phyloP scores from a whole-genome alignment of 2,113 vertebrate genomes.

The Cnemophilus loriae region DNA sequence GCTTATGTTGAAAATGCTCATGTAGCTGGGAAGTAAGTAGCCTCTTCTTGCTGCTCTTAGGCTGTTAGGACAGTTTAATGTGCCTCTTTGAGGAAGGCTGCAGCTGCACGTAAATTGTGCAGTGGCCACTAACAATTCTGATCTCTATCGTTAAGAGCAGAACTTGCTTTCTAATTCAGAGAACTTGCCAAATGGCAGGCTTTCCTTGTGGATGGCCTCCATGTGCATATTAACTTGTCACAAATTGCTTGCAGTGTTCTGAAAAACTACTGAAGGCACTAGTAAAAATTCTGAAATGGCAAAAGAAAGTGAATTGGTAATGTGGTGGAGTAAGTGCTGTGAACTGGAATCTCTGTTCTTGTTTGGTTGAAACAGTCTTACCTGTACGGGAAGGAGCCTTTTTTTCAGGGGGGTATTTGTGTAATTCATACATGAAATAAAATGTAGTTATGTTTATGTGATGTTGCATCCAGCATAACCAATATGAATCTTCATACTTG shows the following conservation, averaged over 20 bases:
- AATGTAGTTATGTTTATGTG: neutral
- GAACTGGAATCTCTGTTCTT: neutral
- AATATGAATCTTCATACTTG: neutral
- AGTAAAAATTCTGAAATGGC: neutral
- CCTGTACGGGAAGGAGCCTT: neutral
- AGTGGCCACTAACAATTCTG: neutral
- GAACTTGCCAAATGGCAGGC: neutral
- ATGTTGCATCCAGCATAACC: neutral
- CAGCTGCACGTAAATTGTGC: neutral
- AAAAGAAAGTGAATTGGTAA: neutral
- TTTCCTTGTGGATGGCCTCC: neutral
- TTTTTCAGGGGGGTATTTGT: neutral
- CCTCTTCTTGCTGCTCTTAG: neutral
- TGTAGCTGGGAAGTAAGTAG: slow-evolving; percentile 91
- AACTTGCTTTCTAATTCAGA: neutral
- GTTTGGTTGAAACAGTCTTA: neutral
- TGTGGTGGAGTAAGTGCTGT: neutral
- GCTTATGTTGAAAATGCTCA: slow-evolving; percentile 90
- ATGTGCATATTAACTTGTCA: neutral
- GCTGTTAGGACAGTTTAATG: neutral
- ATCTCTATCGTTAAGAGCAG: neutral
- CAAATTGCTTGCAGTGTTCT: neutral
- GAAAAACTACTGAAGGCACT: neutral
- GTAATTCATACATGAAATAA: neutral
- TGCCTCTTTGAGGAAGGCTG: neutral